These are phyloP conservation scores for Tribolium castaneum DNA, from an alignment of 1,140 invertebrate species.

Conservation along the genomic window DNA sequence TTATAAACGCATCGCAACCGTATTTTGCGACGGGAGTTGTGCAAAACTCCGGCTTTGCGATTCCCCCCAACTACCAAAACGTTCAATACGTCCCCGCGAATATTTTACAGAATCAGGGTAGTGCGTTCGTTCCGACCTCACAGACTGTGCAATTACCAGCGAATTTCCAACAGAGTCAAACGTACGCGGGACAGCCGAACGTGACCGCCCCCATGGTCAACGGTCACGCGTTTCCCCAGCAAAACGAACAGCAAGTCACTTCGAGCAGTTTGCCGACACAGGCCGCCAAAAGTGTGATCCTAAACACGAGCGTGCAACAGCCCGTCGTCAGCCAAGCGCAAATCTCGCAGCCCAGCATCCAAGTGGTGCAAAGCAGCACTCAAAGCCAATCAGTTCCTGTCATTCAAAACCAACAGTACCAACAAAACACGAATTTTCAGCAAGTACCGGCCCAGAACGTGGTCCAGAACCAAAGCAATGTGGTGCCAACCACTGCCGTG, in stretches of 20 bases:
- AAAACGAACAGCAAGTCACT: conserved; percentile 47
- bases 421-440: conserved; percentile 53
- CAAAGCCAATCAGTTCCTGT: conserved; percentile 47
- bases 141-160: conserved; percentile 56
- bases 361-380: conserved; percentile 46
- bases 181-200: conserved; percentile 56
- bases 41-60: conserved; percentile 54
- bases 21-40: conserved; percentile 58
- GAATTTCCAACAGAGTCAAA: conserved; percentile 62
- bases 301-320: conserved; percentile 54
- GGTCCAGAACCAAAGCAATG: conserved; percentile 34
- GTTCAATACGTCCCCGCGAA: conserved; percentile 60
- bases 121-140: conserved; percentile 61
- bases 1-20: conserved; percentile 57
- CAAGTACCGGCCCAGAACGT: conserved; percentile 42
- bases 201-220: conserved; percentile 59
- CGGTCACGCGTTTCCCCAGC: conserved; percentile 58
- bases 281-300: conserved; percentile 59
- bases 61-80: conserved; percentile 58
- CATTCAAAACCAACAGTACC: conserved; percentile 45
- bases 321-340: conserved; percentile 49
- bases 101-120: conserved; percentile 58
- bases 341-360: conserved; percentile 43
- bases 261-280: conserved; percentile 56
- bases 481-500: conserved; percentile 37